Base-by-base conservation (phyloP, 2,797 vertebrate genomes). In the Sebastes miniatus region DNA sequence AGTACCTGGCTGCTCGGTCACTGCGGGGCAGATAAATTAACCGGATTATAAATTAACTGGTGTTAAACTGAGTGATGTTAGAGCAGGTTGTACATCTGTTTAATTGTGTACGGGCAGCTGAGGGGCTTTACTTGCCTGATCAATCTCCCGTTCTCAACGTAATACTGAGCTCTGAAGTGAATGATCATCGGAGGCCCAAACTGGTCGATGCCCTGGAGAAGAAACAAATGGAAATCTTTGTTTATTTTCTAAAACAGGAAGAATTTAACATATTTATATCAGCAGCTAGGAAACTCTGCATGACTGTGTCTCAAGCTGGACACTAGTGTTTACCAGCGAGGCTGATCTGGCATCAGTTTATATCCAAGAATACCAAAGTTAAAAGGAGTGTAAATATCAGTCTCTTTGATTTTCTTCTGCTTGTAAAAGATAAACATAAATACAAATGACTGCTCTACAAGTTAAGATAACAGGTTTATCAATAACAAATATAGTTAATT, bases 181-280 rank as follows among this genome's bases (percentile, higher is more conserved):
- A 99, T 97, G 86, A 99, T 99, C 98, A 99, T 99, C 0, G 98
- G 98, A 6, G 98, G 98, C 3, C 98, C 98, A 76, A 99, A 99
- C 86, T 99, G 98, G 93, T 99, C 99, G 52, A 99, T 99, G 13
- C 98, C 99, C 99, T 99, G 91, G 11, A 80, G 86, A 84, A 78
- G 31, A 76, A 20, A 75, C 18, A 71, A 12, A 11, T 8, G 6
- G 16, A 85, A 67, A 67, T 24, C 3, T 2, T n/a, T 63, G 11
- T 85, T 83, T 65, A 58, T 39, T 67, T 24, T 32, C 12, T 36
- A 24, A 10, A 58, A 77, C 14, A 52, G 32, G 7, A 25, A 39
- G 8, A 16, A 20, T 56, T 8, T 7, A 47, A 59, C 5, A 34
- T 43, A 16, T 20, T 39, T 50, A 14, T 2, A 65, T 69, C 0